Percentiles rank a stretch among this genome's conserved stretches.
Evolutionary conservation across 2,888 invertebrate genomes (phyloP).

Genomic region (Agrochola macilenta): DNA sequence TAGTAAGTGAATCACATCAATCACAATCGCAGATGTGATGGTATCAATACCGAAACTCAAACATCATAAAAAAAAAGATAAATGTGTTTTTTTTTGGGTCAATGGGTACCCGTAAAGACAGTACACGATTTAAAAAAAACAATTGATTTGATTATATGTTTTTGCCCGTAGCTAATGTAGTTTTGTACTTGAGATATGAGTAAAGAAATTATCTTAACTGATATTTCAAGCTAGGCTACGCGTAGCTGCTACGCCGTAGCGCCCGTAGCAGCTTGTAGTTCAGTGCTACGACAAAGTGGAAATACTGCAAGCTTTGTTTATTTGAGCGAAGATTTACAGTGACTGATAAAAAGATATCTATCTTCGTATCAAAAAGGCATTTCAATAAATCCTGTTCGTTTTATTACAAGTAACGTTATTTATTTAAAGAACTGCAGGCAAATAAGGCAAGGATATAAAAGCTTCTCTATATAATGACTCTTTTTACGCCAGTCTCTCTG

Average conservation of each 20-base stretch:
- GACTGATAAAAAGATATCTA: not conserved
- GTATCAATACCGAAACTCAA: too few species aligned
- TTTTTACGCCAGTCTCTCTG: not conserved
- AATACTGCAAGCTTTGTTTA: not conserved
- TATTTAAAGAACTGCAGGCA: not conserved
- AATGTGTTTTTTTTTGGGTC: too few species aligned
- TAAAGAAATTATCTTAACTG: too few species aligned
- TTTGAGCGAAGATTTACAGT: not conserved
- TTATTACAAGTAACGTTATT: not conserved
- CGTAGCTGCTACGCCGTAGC: conserved; percentile 40
- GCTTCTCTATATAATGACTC: not conserved
- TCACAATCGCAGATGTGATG: too few species aligned
- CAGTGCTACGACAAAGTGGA: not conserved
- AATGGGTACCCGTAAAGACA: too few species aligned
- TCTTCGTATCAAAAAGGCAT: not conserved
- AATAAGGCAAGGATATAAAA: not conserved
- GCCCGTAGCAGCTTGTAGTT: conserved; percentile 21
- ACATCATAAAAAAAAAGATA: too few species aligned
- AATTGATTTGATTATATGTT: too few species aligned
- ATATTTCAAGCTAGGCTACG: too few species aligned
- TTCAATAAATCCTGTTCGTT: not conserved
- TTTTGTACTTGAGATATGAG: too few species aligned
- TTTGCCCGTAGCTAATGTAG: too few species aligned
- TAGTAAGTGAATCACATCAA: too few species aligned
- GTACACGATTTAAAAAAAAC: too few species aligned